These are phyloP conservation scores for Mesocentrotus franciscanus DNA, from an alignment of 53 echinoderm and acorn worm species.

Conservation along the genomic window DNA sequence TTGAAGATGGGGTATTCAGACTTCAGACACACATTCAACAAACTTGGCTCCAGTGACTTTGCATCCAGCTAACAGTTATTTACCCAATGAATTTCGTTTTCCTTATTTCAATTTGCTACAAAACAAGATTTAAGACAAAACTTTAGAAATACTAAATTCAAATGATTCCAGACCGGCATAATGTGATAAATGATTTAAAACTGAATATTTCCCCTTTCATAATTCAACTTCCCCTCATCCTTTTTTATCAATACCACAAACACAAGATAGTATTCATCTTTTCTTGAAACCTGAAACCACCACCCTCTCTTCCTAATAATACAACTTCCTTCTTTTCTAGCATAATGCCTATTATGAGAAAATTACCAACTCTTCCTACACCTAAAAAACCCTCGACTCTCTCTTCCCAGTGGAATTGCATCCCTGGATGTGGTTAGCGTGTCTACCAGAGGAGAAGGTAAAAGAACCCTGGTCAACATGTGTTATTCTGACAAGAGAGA, in stretches of 20 bases:
- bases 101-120: background rate
- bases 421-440: slow-evolving; percentile 42
- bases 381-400: background rate
- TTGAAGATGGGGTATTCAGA: background rate
- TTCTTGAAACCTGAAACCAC: slow-evolving; percentile 2
- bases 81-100: background rate
- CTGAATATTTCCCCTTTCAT: background rate
- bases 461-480: slow-evolving; percentile 25
- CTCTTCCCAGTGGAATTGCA: background rate
- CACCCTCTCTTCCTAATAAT: background rate
- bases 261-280: slow-evolving; percentile 3
- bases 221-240: slow-evolving; percentile 42
- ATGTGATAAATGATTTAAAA: background rate
- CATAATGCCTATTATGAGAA: slow-evolving; percentile 44
- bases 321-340: slow-evolving; percentile 27
- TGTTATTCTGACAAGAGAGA: slow-evolving; percentile 28
- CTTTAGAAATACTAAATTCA: background rate
- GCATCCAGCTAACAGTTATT: background rate
- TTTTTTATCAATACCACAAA: background rate
- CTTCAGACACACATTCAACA: background rate
- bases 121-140: background rate
- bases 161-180: background rate
- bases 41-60: background rate
- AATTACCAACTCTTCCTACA: background rate
- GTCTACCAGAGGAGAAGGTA: background rate